Evolutionary conservation across 2,888 invertebrate genomes (phyloP).

Genomic region (Drosophila macrospina): DNA sequence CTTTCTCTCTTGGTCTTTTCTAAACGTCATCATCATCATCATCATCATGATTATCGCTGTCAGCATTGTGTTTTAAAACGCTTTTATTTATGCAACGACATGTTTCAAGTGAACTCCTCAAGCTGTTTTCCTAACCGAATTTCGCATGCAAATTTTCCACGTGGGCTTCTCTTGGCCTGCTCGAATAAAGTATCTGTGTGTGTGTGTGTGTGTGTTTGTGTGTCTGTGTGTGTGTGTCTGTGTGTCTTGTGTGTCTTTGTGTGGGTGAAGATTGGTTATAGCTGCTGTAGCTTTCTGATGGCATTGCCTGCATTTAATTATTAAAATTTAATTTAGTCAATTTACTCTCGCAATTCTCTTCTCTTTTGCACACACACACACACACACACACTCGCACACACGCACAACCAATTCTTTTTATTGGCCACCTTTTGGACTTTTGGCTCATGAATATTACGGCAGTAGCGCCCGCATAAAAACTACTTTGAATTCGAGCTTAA

Average conservation of each 20-base stretch:
- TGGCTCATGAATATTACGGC: constrained; percentile 54
- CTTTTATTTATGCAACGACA: constrained; percentile 78
- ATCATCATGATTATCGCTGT: constrained; percentile 38
- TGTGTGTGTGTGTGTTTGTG: too few species aligned
- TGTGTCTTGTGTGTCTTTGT: not conserved
- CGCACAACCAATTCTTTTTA: constrained; percentile 32
- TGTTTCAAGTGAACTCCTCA: constrained; percentile 67
- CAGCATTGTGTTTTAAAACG: constrained; percentile 67
- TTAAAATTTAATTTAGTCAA: constrained; percentile 79
- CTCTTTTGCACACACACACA: not conserved
- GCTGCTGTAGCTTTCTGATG: constrained; percentile 17
- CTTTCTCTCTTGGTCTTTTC: constrained; percentile 1
- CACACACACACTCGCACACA: constrained; percentile 6
- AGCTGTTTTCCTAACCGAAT: constrained; percentile 73
- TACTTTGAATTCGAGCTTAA: constrained; percentile 41
- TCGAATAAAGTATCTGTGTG: too few species aligned
- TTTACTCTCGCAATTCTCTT: constrained; percentile 41
- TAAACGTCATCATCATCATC: constrained; percentile 35
- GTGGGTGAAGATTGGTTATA: constrained; percentile 1
- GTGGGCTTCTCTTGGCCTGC: constrained; percentile 37
- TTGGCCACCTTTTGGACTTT: constrained; percentile 44
- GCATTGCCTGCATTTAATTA: constrained; percentile 70
- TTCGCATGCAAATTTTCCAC: constrained; percentile 77
- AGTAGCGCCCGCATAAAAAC: constrained; percentile 46
- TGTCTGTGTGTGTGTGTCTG: not conserved